phyloP scores from a whole-genome alignment of 2,113 vertebrate species.

The Hucho hucho region DNA sequence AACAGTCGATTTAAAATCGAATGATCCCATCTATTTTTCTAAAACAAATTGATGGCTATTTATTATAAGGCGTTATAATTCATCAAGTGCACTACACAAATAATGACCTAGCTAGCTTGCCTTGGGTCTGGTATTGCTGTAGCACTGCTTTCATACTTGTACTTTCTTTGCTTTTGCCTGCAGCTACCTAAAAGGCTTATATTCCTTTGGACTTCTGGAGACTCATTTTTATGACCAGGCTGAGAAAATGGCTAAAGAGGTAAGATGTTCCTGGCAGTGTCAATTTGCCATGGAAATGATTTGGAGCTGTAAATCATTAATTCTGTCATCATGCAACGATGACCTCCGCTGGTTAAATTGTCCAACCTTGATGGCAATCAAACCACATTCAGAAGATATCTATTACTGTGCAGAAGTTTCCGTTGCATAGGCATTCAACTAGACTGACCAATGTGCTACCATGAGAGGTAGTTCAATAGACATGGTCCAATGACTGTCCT shows the following conservation, averaged over 20 bases:
- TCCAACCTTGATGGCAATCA: not conserved
- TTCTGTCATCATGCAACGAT: not conserved
- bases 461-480: not conserved
- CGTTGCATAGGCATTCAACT: not conserved
- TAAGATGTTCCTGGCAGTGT: slow-evolving; percentile 45
- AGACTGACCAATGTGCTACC: not conserved
- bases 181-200: slow-evolving; percentile 90
- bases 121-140: not conserved
- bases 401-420: not conserved
- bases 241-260: slow-evolving; percentile 86
- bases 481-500: not conserved
- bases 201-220: slow-evolving; percentile 91
- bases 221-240: slow-evolving; percentile 85
- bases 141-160: not conserved
- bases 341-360: not conserved
- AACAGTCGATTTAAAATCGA: not conserved
- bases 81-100: not conserved
- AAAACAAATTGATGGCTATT: not conserved
- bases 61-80: too few species aligned
- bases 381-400: not conserved
- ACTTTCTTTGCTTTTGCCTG: not conserved
- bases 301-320: not conserved
- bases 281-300: not conserved
- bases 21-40: not conserved
- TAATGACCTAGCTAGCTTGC: not conserved